Percentiles rank a stretch among this genome's conserved stretches.
phyloP scores from a whole-genome alignment of 2,888 invertebrate species.

The Drosophila paramelanica region DNA sequence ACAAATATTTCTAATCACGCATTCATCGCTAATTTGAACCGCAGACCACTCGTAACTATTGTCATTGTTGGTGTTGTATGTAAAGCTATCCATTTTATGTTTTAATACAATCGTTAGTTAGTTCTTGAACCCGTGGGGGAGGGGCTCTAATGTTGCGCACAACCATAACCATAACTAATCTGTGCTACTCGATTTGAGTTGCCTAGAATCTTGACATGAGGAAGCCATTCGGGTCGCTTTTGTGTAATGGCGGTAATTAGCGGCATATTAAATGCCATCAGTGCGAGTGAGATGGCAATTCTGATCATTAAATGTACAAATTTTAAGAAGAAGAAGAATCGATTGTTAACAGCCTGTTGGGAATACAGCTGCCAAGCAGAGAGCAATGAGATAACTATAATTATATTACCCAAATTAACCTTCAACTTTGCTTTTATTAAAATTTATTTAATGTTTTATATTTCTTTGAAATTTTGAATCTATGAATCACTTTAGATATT shows the following conservation, averaged over 20 bases:
- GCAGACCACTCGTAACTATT: conserved; percentile 11
- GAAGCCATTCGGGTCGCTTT: conserved; percentile 54
- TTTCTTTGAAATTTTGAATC: neutral
- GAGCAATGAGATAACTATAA: conserved; percentile 8
- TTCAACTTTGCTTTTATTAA: neutral
- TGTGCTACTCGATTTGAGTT: conserved; percentile 51
- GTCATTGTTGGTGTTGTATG: conserved; percentile 21
- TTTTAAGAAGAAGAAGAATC: conserved; percentile 1
- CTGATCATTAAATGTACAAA: conserved; percentile 35
- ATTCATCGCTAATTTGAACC: conserved; percentile 11
- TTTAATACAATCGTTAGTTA: conserved; percentile 57
- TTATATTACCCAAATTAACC: conserved; percentile 6
- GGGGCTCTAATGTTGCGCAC: conserved; percentile 39
- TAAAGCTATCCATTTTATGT: conserved; percentile 14
- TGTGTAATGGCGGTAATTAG: conserved; percentile 60
- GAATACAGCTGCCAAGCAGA: neutral
- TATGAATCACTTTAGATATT: neutral
- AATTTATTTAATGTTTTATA: neutral
- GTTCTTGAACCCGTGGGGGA: conserved; percentile 63
- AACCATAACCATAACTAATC: conserved; percentile 52
- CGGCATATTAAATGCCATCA: conserved; percentile 25
- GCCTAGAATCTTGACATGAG: conserved; percentile 49
- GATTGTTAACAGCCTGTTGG: conserved; percentile 1
- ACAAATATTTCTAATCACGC: neutral
- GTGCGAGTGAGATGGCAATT: conserved; percentile 35